Base-by-base conservation (phyloP, 1,140 invertebrate species). In the Meloidogyne chitwoodi region DNA sequence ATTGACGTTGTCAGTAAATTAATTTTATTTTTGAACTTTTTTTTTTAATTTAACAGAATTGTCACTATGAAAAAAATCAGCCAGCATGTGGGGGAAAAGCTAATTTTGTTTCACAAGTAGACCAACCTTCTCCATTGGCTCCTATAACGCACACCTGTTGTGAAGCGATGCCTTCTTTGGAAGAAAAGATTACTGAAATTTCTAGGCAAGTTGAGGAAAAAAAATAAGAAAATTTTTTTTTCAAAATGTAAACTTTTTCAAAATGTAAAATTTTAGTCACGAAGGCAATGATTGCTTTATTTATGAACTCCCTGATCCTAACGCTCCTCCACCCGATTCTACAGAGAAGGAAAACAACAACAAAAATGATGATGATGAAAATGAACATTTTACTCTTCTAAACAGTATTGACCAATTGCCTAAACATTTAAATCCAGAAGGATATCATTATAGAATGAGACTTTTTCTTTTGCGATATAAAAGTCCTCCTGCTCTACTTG, bases 241-340 rank as follows among this genome's bases (percentile, higher is more conserved):
- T 14, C 48, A 61, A 22, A 16, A 24, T 12, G 48, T 34, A 16
- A 64, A 38, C 16, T 65, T 74, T n/a, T n/a, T 8, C 27, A n/a
- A 38, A 41, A 38, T 66, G 41, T n/a, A n/a, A 0, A 24, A 19
- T 29, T 24, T 1, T 24, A 77, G 76, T 16, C 84, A 86, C 64
- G 79, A 80, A 29, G 85, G 84, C n/a, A 86, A 86, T 69, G 85
- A 86, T 68, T 86, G 85, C 66, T 87, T 86, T 67, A 80, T 86
- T 19, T 86, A 86, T 63, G 84, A 87, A 68, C 75, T 86, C 11
- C 85, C 85, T 10, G 84, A 86, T 70, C 48, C 56, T n/a, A 83
- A 78, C 0, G 44, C 77, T 44, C 64, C 76, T 14, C 41, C 63
- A n/a, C 34, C 56, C 5, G 29, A 65, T 38, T 38, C 34, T 38